These are phyloP conservation scores for Oxyscelio sp. DNA, from an alignment of 2,888 invertebrate species.

Conservation along the genomic window DNA sequence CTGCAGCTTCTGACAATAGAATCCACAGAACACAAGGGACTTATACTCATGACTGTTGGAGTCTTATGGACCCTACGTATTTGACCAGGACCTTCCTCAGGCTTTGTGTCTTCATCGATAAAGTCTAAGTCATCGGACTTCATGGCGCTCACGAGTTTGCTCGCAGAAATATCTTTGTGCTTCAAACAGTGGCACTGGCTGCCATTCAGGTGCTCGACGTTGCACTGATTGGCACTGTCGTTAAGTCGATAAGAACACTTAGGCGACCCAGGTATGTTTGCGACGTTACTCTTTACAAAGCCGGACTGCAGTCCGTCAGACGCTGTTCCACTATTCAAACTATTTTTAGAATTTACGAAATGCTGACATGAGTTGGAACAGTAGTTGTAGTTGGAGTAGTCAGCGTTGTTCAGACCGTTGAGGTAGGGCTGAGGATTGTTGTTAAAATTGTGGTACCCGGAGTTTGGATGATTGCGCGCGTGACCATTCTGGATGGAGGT, in stretches of 20 bases:
- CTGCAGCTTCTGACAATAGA: conserved; percentile 95
- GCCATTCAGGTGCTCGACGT: conserved; percentile 71
- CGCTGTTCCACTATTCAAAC: conserved; percentile 72
- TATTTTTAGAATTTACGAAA: conserved; percentile 83
- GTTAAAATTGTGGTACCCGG: conserved; percentile 77
- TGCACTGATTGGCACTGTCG: conserved; percentile 81
- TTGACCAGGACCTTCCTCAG: conserved; percentile 81
- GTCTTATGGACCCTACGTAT: conserved; percentile 79
- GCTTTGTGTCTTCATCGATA: conserved; percentile 91
- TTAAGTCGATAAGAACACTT: conserved; percentile 83
- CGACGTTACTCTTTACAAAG: conserved; percentile 69
- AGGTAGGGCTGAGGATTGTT: conserved; percentile 78
- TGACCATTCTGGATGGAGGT: conserved; percentile 84
- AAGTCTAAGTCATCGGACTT: conserved; percentile 91
- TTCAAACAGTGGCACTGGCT: conserved; percentile 79
- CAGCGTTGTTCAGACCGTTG: conserved; percentile 77
- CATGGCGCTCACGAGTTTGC: conserved; percentile 50
- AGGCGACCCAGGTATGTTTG: conserved; percentile 81
- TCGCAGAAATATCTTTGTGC: conserved; percentile 79
- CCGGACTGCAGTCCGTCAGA: conserved; percentile 76
- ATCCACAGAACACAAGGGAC: conserved; percentile 90
- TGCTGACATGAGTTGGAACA: conserved; percentile 72
- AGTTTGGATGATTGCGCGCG: conserved; percentile 34
- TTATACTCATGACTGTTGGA: conserved; percentile 91
- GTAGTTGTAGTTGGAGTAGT: conserved; percentile 72